Percentiles rank a stretch among this genome's conserved stretches.
Evolutionary conservation across 1,140 invertebrate species (phyloP).

Genomic region (Anadara kagoshimensis): DNA sequence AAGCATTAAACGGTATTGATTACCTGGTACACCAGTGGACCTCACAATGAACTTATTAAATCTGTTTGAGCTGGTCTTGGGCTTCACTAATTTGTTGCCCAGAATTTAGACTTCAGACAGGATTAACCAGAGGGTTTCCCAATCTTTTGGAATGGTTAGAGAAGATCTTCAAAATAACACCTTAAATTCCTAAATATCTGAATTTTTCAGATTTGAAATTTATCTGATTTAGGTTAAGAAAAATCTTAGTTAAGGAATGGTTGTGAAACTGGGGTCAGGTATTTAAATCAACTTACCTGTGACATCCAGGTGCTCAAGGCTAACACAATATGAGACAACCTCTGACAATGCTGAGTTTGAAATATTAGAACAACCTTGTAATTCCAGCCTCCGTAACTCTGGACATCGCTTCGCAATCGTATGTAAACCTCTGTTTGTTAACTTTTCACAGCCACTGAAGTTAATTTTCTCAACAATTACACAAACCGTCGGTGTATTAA

Average conservation of each 20-base stretch:
- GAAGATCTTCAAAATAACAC: too few relatives aligned
- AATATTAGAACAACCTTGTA: slow-evolving; percentile 82
- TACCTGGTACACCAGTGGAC: too few relatives aligned
- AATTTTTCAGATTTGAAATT: too few relatives aligned
- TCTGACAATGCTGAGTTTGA: slow-evolving; percentile 82
- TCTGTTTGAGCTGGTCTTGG: too few relatives aligned
- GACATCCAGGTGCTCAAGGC: slow-evolving; percentile 84
- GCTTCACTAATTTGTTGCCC: too few relatives aligned
- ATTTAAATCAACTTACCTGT: slow-evolving; percentile 77
- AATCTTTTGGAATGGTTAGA: background rate
- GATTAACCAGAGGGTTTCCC: background rate
- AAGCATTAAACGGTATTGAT: too few relatives aligned
- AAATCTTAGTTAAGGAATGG: too few relatives aligned
- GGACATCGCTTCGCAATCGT: slow-evolving; percentile 83
- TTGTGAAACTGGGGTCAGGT: too few relatives aligned
- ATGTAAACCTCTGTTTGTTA: slow-evolving; percentile 84
- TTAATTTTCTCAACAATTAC: slow-evolving; percentile 80
- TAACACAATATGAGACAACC: slow-evolving; percentile 80
- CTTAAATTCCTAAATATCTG: too few relatives aligned
- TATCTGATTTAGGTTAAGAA: too few relatives aligned
- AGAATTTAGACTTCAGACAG: background rate
- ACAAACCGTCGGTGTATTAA: slow-evolving; percentile 74
- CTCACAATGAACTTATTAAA: too few relatives aligned
- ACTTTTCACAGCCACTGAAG: slow-evolving; percentile 82
- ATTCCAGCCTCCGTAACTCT: slow-evolving; percentile 82